Base-by-base conservation (phyloP, 2,113 vertebrate genomes). In the Theristicus caerulescens region DNA sequence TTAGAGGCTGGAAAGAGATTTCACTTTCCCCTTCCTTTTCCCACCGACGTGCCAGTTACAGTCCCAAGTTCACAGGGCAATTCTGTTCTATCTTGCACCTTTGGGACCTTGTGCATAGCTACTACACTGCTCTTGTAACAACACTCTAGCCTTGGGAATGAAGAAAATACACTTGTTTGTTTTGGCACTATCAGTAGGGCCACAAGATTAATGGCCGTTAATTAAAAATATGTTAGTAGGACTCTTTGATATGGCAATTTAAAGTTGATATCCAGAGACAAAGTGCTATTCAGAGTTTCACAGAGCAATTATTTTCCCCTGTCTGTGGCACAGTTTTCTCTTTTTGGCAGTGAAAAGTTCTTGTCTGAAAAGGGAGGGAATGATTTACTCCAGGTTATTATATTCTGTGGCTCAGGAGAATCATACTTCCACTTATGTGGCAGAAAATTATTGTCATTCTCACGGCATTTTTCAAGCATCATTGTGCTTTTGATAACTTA, bases 1-100 rank as follows among this genome's bases (percentile, higher is more conserved):
- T 91, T 90, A 92, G 80, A 86, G 58, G 16, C 81, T 93, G 64
- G n/a, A 49, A 95, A 92, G 73, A 89, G 16, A 91, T 87, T 87
- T 82, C 21, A 66, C 89, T 90, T 96, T 25, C 74, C 57, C 59
- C 58, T 92, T 82, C 83, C 72, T 92, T 86, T 95, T 91, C 83
- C 90, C 71, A 13, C 14, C 7, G 13, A 82, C 11, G 2, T 76
- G 34, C 84, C 65, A 73, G 32, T 55, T 92, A 73, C 25, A 64
- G 61, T 76, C 74, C 47, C 46, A 74, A 49, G 61, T 82, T 93
- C 71, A 81, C 47, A 59, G 81, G 66, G n/a, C 42, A 96, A 62
- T 76, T 88, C 74, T 82, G 26, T n/a, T 73, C 61, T 67, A 79
- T 93, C 54, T 81, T 94, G 61, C 40, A 58, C 69, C 57, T 87